Conservation (phyloP, 2,888 invertebrate species). For the Ormia ochracea region DNA sequence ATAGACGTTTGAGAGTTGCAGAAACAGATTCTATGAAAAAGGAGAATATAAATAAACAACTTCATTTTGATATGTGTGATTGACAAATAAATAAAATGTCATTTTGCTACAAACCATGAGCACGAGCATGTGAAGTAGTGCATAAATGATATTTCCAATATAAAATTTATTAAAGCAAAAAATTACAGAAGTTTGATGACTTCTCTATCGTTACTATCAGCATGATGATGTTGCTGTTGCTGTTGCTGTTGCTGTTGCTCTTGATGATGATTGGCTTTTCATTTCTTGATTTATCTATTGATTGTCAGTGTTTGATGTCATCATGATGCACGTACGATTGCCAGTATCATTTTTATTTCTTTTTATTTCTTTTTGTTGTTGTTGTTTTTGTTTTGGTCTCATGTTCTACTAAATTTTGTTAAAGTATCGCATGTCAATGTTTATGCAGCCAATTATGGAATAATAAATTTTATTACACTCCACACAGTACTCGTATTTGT, state of each 20-base stretch:
- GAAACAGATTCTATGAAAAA: background rate
- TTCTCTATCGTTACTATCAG: background rate
- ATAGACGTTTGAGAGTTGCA: constrained; percentile 40
- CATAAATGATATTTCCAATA: background rate
- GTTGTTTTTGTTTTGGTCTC: no score
- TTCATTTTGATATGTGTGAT: constrained; percentile 30
- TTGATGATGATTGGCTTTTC: background rate
- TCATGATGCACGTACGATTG: constrained; percentile 23
- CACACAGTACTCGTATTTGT: background rate
- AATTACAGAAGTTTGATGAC: constrained; percentile 34
- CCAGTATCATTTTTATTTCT: background rate
- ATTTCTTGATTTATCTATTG: constrained; percentile 17
- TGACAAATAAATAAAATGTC: constrained; percentile 10
- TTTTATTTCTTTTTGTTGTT: no score
- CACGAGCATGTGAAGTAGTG: background rate
- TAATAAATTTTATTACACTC: constrained; percentile 52
- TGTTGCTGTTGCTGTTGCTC: background rate
- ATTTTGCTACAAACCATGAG: background rate
- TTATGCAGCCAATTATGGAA: constrained; percentile 59
- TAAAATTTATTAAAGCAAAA: background rate
- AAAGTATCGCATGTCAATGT: constrained; percentile 52
- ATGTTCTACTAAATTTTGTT: background rate
- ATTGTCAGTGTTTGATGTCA: constrained; percentile 36
- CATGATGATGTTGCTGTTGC: background rate
- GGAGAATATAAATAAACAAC: background rate